Evolutionary conservation across 2,797 vertebrate genomes (phyloP), one percentile per base, ranked within the genome.

Genomic region (Cossypha polioptera): DNA sequence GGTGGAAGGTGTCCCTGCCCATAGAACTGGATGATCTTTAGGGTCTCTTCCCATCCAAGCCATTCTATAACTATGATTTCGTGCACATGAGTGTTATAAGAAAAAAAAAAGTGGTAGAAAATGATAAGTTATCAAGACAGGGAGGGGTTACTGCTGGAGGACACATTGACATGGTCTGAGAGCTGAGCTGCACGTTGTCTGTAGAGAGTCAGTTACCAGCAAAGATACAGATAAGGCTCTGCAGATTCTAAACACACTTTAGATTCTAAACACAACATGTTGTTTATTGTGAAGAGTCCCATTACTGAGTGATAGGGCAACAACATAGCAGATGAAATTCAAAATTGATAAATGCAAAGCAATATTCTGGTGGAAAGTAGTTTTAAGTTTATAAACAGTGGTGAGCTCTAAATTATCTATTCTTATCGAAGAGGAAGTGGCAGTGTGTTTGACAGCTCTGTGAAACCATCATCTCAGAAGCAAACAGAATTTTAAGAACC

Each of bases 281-380:
- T 83, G 7, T 28, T 92, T 94, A 15, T 42, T 91, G 15, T 78
- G 26, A 78, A 51, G 29, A 82, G 31, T 48, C 57, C 33, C n/a
- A 33, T 89, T 89, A 78, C 54, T 57, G 48, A 85, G 28, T 73
- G 43, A 62, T 69, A 47, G 87, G 24, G 51, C 35, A 62, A 58
- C 48, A 87, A 89, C 84, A 76, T 19, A 24, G 15, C 53, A 86
- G 50, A 78, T 61, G 38, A 89, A 89, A 84, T 87, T 84, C 62
- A 86, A 69, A 91, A 81, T 31, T 94, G 76, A 75, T 91, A 81
- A 88, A 94, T 50, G 71, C 54, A 92, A 92, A 72, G 43, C 28
- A 87, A 9, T 87, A 43, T 84, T 62, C 35, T 58, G 38, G 35
- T 50, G 42, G 33, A 66, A 91, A 82, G 51, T 31, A 72, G 51